Evolutionary conservation across 2,797 vertebrate genomes (phyloP).

Genomic region (Manis pentadactyla): DNA sequence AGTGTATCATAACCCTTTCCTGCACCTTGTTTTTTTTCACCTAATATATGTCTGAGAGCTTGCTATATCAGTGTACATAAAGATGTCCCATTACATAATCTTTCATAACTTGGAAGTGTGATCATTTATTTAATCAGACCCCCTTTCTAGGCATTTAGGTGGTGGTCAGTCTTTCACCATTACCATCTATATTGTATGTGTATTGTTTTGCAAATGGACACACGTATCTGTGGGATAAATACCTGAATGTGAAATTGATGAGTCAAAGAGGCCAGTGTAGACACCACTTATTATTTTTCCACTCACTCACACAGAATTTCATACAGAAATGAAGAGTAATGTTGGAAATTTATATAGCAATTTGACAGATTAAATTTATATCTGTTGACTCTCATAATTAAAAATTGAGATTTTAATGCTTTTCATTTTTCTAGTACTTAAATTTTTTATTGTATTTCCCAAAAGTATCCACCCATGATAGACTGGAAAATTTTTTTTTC

Average conservation of each 20-base stretch:
- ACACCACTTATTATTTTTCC: background rate
- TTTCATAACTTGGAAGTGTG: background rate
- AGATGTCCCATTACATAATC: background rate
- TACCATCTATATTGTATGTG: background rate
- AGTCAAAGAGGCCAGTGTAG: background rate
- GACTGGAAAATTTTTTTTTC: background rate
- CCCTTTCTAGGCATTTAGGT: background rate
- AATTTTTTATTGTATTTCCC: background rate
- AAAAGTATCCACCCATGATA: background rate
- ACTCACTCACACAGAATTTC: background rate
- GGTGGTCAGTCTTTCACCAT: background rate
- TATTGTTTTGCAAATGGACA: background rate
- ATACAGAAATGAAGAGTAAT: background rate
- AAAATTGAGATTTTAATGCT: background rate
- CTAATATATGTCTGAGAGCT: background rate
- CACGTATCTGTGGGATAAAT: background rate
- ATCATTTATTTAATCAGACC: background rate
- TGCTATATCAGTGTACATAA: background rate
- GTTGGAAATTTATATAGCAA: background rate
- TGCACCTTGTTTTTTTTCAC: background rate
- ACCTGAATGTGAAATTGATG: background rate
- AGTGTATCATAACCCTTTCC: background rate
- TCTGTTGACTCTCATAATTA: background rate
- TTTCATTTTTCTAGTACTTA: background rate
- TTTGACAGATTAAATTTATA: background rate